Evolutionary conservation across 2,113 vertebrate genomes (phyloP).

Genomic region (Leptosomus discolor): DNA sequence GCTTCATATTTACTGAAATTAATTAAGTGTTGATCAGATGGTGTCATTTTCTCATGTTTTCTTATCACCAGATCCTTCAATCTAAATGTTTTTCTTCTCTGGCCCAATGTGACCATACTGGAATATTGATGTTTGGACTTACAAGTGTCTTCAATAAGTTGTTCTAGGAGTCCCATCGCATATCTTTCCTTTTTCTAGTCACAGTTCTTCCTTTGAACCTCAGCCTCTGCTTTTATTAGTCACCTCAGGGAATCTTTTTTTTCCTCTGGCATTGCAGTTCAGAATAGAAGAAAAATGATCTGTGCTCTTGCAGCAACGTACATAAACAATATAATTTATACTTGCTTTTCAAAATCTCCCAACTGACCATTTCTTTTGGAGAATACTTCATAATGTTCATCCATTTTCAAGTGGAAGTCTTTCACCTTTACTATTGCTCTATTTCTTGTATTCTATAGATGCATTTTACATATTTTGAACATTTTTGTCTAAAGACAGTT

Average conservation of each 20-base stretch:
- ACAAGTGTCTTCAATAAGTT: neutral
- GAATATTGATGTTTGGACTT: slow-evolving; percentile 39
- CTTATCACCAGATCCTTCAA: slow-evolving; percentile 41
- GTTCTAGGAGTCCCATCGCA: neutral
- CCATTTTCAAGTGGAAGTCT: neutral
- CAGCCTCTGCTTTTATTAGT: neutral
- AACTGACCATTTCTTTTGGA: neutral
- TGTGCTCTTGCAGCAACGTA: neutral
- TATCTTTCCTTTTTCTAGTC: neutral
- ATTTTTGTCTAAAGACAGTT: neutral
- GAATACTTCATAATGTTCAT: neutral
- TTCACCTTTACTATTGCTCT: neutral
- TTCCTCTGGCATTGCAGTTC: neutral
- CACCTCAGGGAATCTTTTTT: neutral
- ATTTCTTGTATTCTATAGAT: neutral
- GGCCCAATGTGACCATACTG: neutral
- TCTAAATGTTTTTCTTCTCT: slow-evolving; percentile 29
- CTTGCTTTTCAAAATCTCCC: neutral
- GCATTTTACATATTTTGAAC: neutral
- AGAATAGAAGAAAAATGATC: neutral
- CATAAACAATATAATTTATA: neutral
- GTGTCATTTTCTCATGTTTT: slow-evolving; percentile 53
- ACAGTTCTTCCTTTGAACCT: neutral
- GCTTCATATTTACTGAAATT: slow-evolving; percentile 68
- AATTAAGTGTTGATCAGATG: slow-evolving; percentile 70